Conservation (phyloP, 1,140 invertebrate genomes). For the Colletes latitarsis region DNA sequence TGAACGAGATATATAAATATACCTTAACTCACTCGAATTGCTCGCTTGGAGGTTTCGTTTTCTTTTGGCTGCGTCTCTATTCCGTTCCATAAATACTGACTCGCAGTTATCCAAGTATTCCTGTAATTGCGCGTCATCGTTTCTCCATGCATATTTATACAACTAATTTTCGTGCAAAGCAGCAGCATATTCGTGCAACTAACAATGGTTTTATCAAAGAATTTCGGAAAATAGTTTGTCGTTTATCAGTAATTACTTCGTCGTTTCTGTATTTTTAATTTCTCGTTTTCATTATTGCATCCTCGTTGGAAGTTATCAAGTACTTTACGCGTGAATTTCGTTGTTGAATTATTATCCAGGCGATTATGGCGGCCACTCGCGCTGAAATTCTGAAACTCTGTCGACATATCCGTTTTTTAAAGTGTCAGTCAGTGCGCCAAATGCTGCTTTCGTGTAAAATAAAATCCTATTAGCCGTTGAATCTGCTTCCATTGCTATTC, state of each 20-base stretch:
- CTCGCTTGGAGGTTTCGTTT: background rate
- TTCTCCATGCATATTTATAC: too few relatives aligned
- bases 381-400: background rate
- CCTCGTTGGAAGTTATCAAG: background rate
- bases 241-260: too few relatives aligned
- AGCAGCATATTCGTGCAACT: too few relatives aligned
- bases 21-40: constrained; percentile 5
- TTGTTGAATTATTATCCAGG: background rate
- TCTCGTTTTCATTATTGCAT: background rate
- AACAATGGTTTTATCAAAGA: too few relatives aligned
- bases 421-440: background rate
- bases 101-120: too few relatives aligned
- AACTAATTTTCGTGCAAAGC: too few relatives aligned
- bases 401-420: background rate
- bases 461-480: constrained; percentile 6
- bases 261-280: background rate
- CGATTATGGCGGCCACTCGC: background rate
- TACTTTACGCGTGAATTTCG: background rate
- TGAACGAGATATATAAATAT: background rate
- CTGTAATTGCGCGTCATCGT: too few relatives aligned
- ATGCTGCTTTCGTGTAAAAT: constrained; percentile 6
- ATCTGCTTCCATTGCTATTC: background rate
- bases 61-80: background rate
- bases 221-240: too few relatives aligned
- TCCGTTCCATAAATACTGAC: background rate